phyloP scores from a whole-genome alignment of 2,797 vertebrate species.

The Morus bassanus region DNA sequence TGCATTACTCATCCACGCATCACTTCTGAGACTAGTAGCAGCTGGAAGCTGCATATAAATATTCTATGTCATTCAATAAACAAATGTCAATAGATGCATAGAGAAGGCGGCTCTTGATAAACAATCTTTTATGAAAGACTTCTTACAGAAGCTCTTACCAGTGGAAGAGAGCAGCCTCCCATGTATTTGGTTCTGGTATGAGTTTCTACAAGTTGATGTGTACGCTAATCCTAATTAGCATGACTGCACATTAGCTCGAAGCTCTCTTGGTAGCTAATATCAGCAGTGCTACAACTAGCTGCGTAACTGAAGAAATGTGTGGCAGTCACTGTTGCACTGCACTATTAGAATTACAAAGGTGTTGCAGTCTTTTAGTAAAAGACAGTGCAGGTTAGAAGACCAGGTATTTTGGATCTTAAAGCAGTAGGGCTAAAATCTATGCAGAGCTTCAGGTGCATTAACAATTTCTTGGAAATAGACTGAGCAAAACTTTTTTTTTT shows the following conservation, averaged over 20 bases:
- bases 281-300: not conserved
- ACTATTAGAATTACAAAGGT: not conserved
- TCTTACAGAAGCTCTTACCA: not conserved
- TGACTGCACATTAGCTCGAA: not conserved
- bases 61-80: not conserved
- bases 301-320: not conserved
- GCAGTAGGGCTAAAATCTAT: not conserved
- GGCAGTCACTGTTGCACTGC: not conserved
- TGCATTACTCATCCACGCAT: not conserved
- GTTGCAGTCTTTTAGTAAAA: not conserved
- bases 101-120: not conserved
- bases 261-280: not conserved
- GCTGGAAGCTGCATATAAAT: conserved; percentile 28
- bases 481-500: not conserved
- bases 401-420: not conserved
- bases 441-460: not conserved
- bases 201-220: not conserved
- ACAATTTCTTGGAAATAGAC: not conserved
- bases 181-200: not conserved
- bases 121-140: not conserved
- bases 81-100: not conserved
- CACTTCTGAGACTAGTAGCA: not conserved
- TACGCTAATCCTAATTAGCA: not conserved
- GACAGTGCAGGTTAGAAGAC: not conserved
- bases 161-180: not conserved